Base-by-base conservation (phyloP, 2,888 invertebrate species). In the Loripinus fragilis region DNA sequence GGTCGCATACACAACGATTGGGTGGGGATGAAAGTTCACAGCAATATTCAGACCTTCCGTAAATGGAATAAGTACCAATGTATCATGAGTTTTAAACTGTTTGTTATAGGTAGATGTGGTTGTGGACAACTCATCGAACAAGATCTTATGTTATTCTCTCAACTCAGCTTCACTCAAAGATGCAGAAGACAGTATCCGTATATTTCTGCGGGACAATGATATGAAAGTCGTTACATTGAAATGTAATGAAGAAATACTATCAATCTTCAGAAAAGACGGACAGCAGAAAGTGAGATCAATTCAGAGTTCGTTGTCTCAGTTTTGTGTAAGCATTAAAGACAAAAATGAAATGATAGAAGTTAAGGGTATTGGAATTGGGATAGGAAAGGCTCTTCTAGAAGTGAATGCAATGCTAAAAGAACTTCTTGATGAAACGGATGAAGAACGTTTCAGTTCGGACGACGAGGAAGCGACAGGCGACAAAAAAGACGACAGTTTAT, bases 351-450 rank as follows among this genome's bases (percentile, higher is more conserved):
- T 45, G 0, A 50, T 78, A 20, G 8, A 10, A 15, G 42, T 78
- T 17, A 78, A 67, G 50, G 78, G 81, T n/a, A 76, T 78, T n/a
- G 81, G 81, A 3, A 66, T 76, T 33, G 81, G 81, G 50, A 5
- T 81, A 7, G 78, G 75, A 17, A 65, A 73, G 23, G 73, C 73
- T 15, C 42, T 70, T 8, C 45, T 50, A 42, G 38, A 28, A 42
- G 15, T 81, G 2, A 67, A 78, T 45, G 55, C 17, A 60, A 35
- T 81, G 12, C 76, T 75, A 7, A 38, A 8, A 38, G 70, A 67
- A 41, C 8, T 45, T 20, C 45, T 45, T 20, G 60, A 48, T 33
- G 38, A n/a, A 17, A 38, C 38, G 0, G 66, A 67, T 25, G 60
- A 70, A 42, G 67, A 73, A 15, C 28, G 75, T 25, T 78, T 74